phyloP scores from a whole-genome alignment of 1,140 invertebrate species.

The Drosophila virilis region DNA sequence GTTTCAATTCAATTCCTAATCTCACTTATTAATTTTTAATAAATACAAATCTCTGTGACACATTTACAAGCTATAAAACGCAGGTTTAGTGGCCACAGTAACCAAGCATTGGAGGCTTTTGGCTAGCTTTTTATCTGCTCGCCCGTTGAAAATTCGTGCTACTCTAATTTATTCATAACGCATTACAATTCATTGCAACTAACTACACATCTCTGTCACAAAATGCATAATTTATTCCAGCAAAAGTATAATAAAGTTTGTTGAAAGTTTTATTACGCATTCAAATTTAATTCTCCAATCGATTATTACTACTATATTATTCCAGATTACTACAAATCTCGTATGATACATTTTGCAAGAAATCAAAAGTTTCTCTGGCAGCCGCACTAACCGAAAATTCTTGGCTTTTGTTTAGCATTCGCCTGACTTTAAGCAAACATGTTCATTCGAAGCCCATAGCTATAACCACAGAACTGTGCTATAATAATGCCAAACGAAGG shows the following conservation, averaged over 20 bases:
- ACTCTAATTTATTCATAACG: no score
- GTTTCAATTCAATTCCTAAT: neutral
- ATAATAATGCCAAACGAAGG: conserved; percentile 13
- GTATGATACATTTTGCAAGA: neutral
- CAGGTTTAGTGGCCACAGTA: neutral
- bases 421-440: conserved; percentile 12
- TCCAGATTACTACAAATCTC: neutral
- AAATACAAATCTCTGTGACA: neutral
- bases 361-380: conserved; percentile 10
- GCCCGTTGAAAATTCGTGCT: no score
- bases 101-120: neutral
- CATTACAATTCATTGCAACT: no score
- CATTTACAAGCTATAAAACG: neutral
- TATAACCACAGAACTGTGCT: conserved; percentile 26
- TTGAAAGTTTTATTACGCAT: no score
- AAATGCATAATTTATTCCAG: no score
- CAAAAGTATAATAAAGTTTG: no score
- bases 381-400: conserved; percentile 1
- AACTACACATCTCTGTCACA: no score
- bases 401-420: conserved; percentile 4
- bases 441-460: conserved; percentile 15
- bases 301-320: neutral
- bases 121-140: no score
- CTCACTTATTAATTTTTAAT: neutral
- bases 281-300: no score